Percentiles rank a stretch among this genome's conserved stretches.
Evolutionary conservation across 1,140 invertebrate species (phyloP).

Genomic region (Mamestra configurata): DNA sequence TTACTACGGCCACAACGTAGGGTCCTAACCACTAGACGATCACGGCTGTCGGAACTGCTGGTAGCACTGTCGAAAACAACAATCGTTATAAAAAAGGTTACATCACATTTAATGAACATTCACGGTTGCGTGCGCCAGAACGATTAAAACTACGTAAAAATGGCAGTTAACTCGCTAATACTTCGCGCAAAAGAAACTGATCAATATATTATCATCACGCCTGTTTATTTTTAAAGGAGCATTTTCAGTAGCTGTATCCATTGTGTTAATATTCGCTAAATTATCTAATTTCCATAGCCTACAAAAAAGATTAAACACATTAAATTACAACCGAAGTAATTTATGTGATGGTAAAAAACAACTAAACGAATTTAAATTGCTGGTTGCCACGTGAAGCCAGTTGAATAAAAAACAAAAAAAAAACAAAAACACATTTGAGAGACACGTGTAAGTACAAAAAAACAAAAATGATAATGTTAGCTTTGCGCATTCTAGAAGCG

Average conservation of each 20-base stretch:
- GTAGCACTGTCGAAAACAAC: not conserved
- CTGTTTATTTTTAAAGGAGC: not conserved
- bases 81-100: not conserved
- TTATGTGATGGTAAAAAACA: not conserved
- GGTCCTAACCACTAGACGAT: slow-evolving; percentile 58
- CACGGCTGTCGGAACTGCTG: slow-evolving; percentile 48
- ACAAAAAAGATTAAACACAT: not conserved
- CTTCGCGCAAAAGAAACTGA: not conserved
- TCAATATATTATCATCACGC: not conserved
- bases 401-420: not conserved
- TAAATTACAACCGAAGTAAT: not conserved
- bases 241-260: not conserved
- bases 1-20: slow-evolving; percentile 75
- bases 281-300: not conserved
- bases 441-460: slow-evolving; percentile 4
- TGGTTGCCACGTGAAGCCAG: not conserved
- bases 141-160: not conserved
- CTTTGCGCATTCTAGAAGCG: not conserved
- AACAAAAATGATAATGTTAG: too few relatives aligned
- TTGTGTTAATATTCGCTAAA: not conserved
- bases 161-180: not conserved
- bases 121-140: slow-evolving; percentile 6
- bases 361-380: slow-evolving; percentile 8
- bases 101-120: slow-evolving; percentile 22
- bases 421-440: not conserved